phyloP scores from a whole-genome alignment of 2,888 invertebrate species.

The Metellina segmentata region DNA sequence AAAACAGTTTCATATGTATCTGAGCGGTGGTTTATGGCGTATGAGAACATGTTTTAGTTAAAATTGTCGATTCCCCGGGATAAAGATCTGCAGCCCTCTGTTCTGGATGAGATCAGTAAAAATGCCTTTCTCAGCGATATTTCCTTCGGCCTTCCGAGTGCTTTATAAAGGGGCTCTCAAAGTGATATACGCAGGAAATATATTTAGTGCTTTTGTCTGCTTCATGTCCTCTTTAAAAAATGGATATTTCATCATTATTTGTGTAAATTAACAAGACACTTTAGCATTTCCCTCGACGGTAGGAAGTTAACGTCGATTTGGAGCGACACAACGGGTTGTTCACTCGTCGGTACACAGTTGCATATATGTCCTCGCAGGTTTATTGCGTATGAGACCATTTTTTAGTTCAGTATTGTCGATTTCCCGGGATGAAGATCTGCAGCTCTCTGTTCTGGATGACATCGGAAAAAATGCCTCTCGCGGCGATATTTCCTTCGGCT shows the following conservation, averaged over 20 bases:
- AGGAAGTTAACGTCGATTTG: too few species aligned
- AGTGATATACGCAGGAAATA: too few species aligned
- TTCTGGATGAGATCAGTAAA: conserved; percentile 24
- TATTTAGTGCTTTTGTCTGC: too few species aligned
- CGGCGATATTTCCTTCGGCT: background rate
- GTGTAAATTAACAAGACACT: too few species aligned
- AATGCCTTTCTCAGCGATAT: conserved; percentile 33
- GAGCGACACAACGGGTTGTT: too few species aligned
- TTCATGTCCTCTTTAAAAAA: too few species aligned
- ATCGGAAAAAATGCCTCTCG: conserved; percentile 27
- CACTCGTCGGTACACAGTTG: too few species aligned
- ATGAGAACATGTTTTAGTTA: conserved; percentile 48
- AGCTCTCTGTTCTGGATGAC: conserved; percentile 25
- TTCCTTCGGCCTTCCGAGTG: background rate
- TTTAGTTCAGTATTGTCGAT: conserved; percentile 43
- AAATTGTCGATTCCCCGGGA: too few species aligned
- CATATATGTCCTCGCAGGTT: background rate
- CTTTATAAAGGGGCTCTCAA: too few species aligned
- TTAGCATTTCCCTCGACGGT: too few species aligned
- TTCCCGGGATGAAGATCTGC: conserved; percentile 45
- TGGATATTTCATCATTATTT: too few species aligned
- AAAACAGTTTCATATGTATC: too few species aligned
- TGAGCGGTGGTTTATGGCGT: conserved; percentile 31
- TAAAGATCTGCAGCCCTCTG: conserved; percentile 35
- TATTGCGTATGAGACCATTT: conserved; percentile 46